These are phyloP conservation scores for Rhineura floridana DNA, from an alignment of 2,113 vertebrate genomes.

Conservation along the genomic window DNA sequence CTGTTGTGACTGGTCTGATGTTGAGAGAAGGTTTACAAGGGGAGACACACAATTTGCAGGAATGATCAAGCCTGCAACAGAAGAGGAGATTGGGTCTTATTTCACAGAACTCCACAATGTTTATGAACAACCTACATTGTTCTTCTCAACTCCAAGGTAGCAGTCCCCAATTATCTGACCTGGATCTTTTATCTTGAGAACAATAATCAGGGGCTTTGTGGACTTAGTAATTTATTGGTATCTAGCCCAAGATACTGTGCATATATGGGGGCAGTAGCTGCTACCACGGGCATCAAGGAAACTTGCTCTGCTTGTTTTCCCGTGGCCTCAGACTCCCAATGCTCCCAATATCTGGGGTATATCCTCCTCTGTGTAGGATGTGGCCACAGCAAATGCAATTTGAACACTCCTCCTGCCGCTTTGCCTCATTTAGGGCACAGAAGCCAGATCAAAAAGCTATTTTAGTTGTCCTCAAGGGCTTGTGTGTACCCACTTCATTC, in stretches of 20 bases:
- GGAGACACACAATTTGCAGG: conserved; percentile 93
- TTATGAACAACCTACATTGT: fast-evolving
- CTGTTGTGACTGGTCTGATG: conserved; percentile 97
- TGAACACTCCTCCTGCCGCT: not conserved
- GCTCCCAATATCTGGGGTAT: not conserved
- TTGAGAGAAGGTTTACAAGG: conserved; percentile 93
- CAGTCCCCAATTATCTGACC: not conserved
- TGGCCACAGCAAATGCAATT: not conserved
- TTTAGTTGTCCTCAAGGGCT: not conserved
- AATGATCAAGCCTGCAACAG: conserved; percentile 92
- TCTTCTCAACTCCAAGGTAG: not conserved
- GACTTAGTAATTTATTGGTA: not conserved
- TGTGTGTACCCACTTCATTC: not conserved
- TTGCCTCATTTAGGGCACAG: not conserved
- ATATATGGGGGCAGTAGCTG: not conserved
- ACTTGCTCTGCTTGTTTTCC: not conserved
- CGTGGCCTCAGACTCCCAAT: no score
- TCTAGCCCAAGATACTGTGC: not conserved
- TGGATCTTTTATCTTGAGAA: no score
- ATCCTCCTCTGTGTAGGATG: not conserved
- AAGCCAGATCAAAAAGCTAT: not conserved
- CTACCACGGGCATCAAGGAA: not conserved
- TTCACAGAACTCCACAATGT: fast-evolving
- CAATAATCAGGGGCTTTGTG: not conserved
- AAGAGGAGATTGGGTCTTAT: conserved; percentile 6